A percentile compares a stretch with the other conserved stretches of the same genome.
Evolutionary conservation across 2,888 invertebrate species (phyloP).

Genomic region (Pachycephus smyrnensis): DNA sequence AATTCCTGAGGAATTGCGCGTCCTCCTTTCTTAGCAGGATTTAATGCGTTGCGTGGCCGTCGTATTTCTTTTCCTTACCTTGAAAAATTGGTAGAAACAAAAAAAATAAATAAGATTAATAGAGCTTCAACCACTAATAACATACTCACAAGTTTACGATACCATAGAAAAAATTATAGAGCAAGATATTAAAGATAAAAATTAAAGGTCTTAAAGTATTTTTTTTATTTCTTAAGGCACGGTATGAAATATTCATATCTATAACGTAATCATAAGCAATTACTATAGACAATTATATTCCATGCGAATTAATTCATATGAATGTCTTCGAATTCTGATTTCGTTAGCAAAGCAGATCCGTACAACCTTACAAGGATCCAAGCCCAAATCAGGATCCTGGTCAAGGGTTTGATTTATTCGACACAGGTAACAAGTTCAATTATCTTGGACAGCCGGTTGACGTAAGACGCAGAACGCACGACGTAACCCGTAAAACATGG

Average conservation of each 20-base stretch:
- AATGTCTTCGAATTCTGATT: not conserved
- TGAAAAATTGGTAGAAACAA: not conserved
- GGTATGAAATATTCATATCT: not conserved
- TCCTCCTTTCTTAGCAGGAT: not conserved
- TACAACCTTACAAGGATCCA: not conserved
- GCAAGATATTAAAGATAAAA: not conserved
- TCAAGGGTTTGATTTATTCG: constrained; percentile 42
- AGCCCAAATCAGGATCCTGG: not conserved
- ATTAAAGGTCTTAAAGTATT: no score
- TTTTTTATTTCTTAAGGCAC: not conserved
- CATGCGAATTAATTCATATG: not conserved
- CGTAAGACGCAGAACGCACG: constrained; percentile 29
- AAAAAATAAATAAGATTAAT: not conserved
- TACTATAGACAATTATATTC: not conserved
- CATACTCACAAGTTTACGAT: not conserved
- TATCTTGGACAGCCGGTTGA: constrained; percentile 42
- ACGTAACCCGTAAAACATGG: constrained; percentile 38
- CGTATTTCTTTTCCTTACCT: not conserved
- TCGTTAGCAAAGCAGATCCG: not conserved
- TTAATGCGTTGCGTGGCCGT: not conserved
- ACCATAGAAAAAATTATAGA: not conserved
- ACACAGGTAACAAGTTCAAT: constrained; percentile 47
- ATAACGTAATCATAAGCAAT: not conserved
- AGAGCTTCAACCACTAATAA: not conserved
- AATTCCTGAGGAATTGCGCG: not conserved